phyloP scores from a whole-genome alignment of 2,797 vertebrate species.

The Pangasius larnaudii region DNA sequence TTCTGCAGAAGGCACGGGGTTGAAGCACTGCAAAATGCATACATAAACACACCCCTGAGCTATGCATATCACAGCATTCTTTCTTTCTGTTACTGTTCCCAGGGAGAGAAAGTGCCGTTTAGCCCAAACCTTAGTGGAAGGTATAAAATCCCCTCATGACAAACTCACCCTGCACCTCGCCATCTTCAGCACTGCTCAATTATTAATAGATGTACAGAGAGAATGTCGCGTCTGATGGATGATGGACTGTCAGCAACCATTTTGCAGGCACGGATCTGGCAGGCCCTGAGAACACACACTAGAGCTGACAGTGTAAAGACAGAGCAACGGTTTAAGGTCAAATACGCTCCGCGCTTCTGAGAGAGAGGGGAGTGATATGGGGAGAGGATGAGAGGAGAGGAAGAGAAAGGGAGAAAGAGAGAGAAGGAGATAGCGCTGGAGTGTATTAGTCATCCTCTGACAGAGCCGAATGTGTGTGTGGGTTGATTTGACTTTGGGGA shows the following conservation, averaged over 20 bases:
- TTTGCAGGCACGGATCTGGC: conserved; percentile 68
- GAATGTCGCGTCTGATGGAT: conserved; percentile 69
- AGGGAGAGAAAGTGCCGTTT: conserved; percentile 65
- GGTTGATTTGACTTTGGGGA: conserved; percentile 47
- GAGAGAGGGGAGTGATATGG: conserved; percentile 54
- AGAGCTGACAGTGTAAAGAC: conserved; percentile 72
- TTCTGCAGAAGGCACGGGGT: conserved; percentile 38
- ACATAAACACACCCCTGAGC: conserved; percentile 62
- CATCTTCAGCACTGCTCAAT: conserved; percentile 76
- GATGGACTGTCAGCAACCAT: conserved; percentile 75
- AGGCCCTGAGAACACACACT: conserved; percentile 64
- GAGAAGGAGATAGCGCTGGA: conserved; percentile 55
- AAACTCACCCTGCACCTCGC: conserved; percentile 54
- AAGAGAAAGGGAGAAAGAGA: conserved; percentile 49
- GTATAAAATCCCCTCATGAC: conserved; percentile 65
- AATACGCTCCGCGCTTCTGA: conserved; percentile 63
- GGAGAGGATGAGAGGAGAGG: conserved; percentile 58
- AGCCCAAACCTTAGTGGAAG: conserved; percentile 65
- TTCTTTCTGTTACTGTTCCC: conserved; percentile 52
- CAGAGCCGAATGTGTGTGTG: conserved; percentile 62
- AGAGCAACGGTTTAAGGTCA: conserved; percentile 76
- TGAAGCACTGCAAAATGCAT: conserved; percentile 49
- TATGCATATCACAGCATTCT: conserved; percentile 48
- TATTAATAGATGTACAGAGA: conserved; percentile 80
- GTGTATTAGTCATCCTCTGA: conserved; percentile 74